A percentile compares a stretch with the other conserved stretches of the same genome.
These are phyloP conservation scores for Arnoldichthys spilopterus DNA, from an alignment of 2,797 vertebrate species.

Conservation along the genomic window DNA sequence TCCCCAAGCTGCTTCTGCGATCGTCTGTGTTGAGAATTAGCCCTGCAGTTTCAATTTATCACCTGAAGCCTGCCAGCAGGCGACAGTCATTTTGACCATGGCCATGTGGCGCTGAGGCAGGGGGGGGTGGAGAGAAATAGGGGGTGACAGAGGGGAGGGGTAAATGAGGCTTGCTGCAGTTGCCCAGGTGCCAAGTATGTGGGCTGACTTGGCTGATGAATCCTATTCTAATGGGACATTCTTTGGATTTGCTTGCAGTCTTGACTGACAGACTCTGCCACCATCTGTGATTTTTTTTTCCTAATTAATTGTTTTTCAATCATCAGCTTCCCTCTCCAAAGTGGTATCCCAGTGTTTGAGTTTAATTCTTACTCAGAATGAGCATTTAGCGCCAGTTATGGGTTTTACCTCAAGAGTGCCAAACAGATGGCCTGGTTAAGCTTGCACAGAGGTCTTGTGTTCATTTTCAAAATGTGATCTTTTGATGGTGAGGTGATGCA, in stretches of 20 bases:
- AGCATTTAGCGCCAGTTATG: conserved; percentile 22
- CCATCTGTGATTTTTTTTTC: conserved; percentile 70
- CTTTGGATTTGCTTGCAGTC: conserved; percentile 50
- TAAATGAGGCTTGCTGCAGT: conserved; percentile 66
- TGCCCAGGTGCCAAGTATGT: conserved; percentile 69
- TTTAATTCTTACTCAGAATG: conserved; percentile 39
- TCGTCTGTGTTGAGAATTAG: conserved; percentile 49
- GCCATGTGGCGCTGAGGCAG: conserved; percentile 52
- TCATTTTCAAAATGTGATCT: conserved; percentile 38
- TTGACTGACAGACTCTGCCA: conserved; percentile 69
- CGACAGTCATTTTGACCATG: conserved; percentile 49
- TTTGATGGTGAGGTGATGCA: conserved; percentile 26
- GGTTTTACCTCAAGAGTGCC: conserved; percentile 12
- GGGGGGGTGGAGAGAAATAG: background rate
- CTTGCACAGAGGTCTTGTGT: conserved; percentile 27
- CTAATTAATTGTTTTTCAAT: conserved; percentile 69
- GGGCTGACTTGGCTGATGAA: conserved; percentile 63
- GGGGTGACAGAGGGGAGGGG: conserved; percentile 31
- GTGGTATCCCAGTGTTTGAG: conserved; percentile 19
- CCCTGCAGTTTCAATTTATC: conserved; percentile 47
- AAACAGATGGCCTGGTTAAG: conserved; percentile 49
- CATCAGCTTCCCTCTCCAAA: conserved; percentile 43
- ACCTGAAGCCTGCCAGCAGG: conserved; percentile 54
- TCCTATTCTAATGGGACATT: conserved; percentile 65
- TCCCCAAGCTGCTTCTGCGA: conserved; percentile 31